phyloP scores from a whole-genome alignment of 1,140 invertebrate genomes.

The Araneus ventricosus region DNA sequence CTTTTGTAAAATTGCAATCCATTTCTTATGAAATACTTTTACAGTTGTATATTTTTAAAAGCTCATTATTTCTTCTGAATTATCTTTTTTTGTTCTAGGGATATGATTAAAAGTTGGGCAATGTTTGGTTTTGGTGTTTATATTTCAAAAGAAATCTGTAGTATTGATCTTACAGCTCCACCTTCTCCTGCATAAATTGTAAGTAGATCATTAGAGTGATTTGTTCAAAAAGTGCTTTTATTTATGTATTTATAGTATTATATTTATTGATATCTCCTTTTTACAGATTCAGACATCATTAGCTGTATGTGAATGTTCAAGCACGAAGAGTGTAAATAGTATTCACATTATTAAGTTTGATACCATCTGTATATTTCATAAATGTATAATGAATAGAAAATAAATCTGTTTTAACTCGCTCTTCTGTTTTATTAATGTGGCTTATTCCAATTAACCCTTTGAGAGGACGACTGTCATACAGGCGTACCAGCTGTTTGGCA shows the following conservation, averaged over 20 bases:
- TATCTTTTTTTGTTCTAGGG: constrained; percentile 37
- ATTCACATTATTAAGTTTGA: not conserved
- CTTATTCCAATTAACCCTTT: no score
- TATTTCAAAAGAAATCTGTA: constrained; percentile 56
- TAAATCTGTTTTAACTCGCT: no score
- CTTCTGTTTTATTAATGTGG: no score
- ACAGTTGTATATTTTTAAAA: no score
- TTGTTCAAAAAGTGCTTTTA: no score
- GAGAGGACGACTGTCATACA: no score
- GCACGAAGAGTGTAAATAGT: constrained; percentile 23
- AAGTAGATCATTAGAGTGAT: not conserved
- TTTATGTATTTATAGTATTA: not conserved
- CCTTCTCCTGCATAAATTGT: not conserved
- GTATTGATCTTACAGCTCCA: constrained; percentile 34
- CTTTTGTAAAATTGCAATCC: no score
- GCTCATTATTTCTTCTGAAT: not conserved
- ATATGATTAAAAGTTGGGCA: constrained; percentile 64
- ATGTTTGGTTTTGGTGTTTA: constrained; percentile 72
- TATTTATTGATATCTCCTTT: not conserved
- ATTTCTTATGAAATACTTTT: no score
- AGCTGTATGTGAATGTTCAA: not conserved
- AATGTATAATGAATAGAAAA: not conserved
- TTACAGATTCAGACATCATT: constrained; percentile 16
- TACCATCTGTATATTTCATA: not conserved
- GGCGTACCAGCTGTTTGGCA: no score